Base-by-base conservation (phyloP, 1,140 invertebrate genomes). In the Elysia chlorotica region DNA sequence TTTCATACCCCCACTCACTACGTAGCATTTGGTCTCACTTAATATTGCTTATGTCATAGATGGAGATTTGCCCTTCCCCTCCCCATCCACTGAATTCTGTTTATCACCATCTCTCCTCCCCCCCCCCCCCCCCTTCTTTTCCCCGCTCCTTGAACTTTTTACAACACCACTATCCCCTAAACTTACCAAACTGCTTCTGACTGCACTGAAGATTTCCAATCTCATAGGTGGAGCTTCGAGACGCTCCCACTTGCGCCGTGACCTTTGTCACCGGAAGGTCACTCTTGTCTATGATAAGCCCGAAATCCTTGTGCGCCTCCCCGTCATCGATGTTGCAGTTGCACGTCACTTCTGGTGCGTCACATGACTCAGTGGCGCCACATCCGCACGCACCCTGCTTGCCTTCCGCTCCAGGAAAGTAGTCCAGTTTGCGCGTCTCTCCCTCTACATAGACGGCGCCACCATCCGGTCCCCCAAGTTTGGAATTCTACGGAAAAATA, bases 351-450 rank as follows among this genome's bases (percentile, higher is more conserved):
- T 38, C 17, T 17, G 30, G 30, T 1, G 38, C 28, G 2, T 38
- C 48, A 36, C 74, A 75, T 21, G 74, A 75, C 30, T 56, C 1
- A 1, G 68, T 66, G 33, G 63, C 54, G 10, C 74, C 74, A 61
- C 74, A 75, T 4, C 74, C 74, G 56, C 74, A 75, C 6, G 28
- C 25, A 62, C 65, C 59, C n/a, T 37, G 2, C 3, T 41, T 36
- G 10, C 62, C 68, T 3, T 65, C n/a, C 10, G 67, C 68, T 0
- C 74, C 74, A 35, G 74, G 74, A 35, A 75, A 75, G 66, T 75
- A 75, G 28, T 70, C 30, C 10, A 75, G 67, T 28, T 57, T 41
- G 10, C 54, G 38, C 4, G 38, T 53, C 0, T 59, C 41, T 19
- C 62, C 19, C 23, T 48, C 38, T 21, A 75, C 74, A 23, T 53